Percentiles rank a stretch among this genome's conserved stretches.
Evolutionary conservation across 1,140 invertebrate genomes (phyloP).

Genomic region (Pseudomyrmex gracilis): DNA sequence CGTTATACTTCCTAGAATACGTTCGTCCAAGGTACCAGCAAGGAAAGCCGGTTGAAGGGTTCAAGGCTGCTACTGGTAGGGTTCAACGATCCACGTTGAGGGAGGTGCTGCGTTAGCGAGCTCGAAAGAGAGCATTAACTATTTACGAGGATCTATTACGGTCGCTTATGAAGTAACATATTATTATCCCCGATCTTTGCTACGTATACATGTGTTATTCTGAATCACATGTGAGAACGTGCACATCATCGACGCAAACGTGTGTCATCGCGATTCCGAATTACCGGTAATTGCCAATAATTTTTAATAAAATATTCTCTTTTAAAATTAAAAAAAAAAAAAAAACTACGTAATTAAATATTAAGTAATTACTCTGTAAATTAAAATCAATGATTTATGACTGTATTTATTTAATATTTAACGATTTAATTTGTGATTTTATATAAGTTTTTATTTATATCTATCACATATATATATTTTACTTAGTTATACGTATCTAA

Average conservation of each 20-base stretch:
- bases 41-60: constrained; percentile 75
- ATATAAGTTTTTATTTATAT: no score
- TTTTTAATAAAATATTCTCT: background rate
- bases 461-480: no score
- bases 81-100: constrained; percentile 70
- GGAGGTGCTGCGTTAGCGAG: constrained; percentile 51
- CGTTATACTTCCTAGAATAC: constrained; percentile 75
- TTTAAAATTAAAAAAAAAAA: background rate
- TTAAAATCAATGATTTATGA: background rate
- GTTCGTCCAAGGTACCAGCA: constrained; percentile 67
- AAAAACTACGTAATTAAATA: background rate
- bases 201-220: background rate
- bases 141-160: constrained; percentile 60
- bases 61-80: constrained; percentile 67
- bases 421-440: background rate
- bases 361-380: background rate
- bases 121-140: constrained; percentile 57
- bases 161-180: constrained; percentile 44
- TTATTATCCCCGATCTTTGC: constrained; percentile 32
- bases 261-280: background rate
- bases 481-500: background rate
- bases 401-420: constrained; percentile 1
- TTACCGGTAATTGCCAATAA: background rate
- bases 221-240: background rate
- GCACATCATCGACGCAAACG: constrained; percentile 21